phyloP scores from a whole-genome alignment of 2,113 vertebrate genomes.

The Hippoglossus stenolepis region DNA sequence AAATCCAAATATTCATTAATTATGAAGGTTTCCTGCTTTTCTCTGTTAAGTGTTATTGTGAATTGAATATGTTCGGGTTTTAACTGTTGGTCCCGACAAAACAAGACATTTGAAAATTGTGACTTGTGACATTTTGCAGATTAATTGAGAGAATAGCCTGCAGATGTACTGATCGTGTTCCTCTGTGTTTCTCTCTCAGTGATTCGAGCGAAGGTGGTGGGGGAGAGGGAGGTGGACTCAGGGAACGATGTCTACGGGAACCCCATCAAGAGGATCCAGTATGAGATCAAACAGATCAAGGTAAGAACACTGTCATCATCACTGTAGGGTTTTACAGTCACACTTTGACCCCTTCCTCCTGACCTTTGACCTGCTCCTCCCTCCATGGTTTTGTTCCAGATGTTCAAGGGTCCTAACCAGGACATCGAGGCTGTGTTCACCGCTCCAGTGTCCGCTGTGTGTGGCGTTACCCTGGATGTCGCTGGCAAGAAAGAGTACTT shows the following conservation, averaged over 20 bases:
- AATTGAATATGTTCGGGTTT: too few species aligned
- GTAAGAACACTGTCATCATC: constrained; percentile 67
- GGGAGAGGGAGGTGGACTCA: constrained; percentile 89
- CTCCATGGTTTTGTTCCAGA: constrained; percentile 78
- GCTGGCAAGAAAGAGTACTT: constrained; percentile 96
- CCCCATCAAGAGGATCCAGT: constrained; percentile 97
- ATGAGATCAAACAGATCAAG: constrained; percentile 98
- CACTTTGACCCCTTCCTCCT: neutral
- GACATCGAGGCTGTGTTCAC: constrained; percentile 94
- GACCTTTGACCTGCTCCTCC: neutral
- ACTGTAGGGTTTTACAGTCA: neutral
- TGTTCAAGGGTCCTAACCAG: constrained; percentile 95
- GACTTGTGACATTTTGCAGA: too few species aligned
- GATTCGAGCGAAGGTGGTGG: constrained; percentile 95
- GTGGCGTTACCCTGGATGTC: constrained; percentile 92
- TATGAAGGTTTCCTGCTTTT: too few species aligned
- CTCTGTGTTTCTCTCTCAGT: constrained; percentile 81
- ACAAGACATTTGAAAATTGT: too few species aligned
- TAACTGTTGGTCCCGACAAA: too few species aligned
- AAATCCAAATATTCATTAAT: too few species aligned
- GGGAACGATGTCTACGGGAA: constrained; percentile 97
- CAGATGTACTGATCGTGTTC: neutral
- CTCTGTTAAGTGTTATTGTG: too few species aligned
- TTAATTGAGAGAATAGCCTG: neutral
- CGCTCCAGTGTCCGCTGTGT: constrained; percentile 93